Evolutionary conservation across 1,140 invertebrate species (phyloP), one percentile per base, ranked within the genome.

Genomic region (Lordiphosa mommai): DNA sequence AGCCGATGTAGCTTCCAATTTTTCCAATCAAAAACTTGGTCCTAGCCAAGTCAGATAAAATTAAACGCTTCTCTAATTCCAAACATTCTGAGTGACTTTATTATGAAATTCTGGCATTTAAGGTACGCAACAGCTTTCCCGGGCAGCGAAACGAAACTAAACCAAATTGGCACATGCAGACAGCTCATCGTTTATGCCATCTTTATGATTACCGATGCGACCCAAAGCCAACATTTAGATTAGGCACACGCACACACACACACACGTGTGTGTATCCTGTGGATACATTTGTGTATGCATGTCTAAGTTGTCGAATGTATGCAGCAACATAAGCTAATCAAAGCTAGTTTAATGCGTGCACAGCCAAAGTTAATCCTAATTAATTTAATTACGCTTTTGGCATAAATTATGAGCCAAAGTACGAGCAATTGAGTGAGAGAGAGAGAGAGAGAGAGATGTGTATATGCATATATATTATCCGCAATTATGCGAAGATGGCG

Each of bases 301-400:
- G 74, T 69, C 58, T 73, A 68, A 72, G 65, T 77, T 72, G 63
- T 61, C 66, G 61, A 60, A 63, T 67, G 50, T 67, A 64, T 48
- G 53, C 58, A 68, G 50, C 43, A 71, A 82, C 71, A 72, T 82
- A 82, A 82, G 77, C 77, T 82, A 82, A 82, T 82, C 77, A 82
- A 84, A 76, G 77, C 77, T 72, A 82, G 72, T 82, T 84, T 82
- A 82, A 82, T 82, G 77, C 77, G 67, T 72, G 77, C 77, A 74
- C 77, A 74, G 77, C 77, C 77, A 82, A 84, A 84, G 77, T 82
- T 82, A 82, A 82, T 82, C 77, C 77, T 82, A 82, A 82, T 82
- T 82, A 84, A 82, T 82, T 84, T 82, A 82, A 82, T 82, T 82
- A 82, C 77, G 77, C 72, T 77, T 77, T 63, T 63, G 77, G 77